Evolutionary conservation across 2,888 invertebrate species (phyloP), one percentile per base, ranked within the genome.

Genomic region (Sylvicola cinctus): DNA sequence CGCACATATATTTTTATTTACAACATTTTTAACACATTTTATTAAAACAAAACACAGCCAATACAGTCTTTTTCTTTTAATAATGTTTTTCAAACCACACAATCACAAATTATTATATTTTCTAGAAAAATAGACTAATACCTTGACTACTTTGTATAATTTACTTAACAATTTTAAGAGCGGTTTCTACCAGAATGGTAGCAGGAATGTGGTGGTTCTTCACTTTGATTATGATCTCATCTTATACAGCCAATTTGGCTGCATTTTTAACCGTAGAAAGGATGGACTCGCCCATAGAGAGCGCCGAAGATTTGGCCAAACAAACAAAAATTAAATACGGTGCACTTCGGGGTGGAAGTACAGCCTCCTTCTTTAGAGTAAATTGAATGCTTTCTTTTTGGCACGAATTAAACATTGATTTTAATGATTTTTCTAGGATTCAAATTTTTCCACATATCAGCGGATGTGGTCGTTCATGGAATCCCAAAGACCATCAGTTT

Each of bases 261-360:
- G 91, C 91, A 7, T 91, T 91, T 52, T 63, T 93, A 4, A 91
- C 93, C 0, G 84, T 85, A 12, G 87, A 85, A 49, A 65, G 88
- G 45, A 87, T 90, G 84, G 87, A 87, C 45, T 81, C 83, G 8
- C 88, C 93, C 2, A 93, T 98, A 36, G 87, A 90, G 52, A 84
- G 81, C 47, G 91, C 88, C 1, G 93, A 95, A 49, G 95, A 95
- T 56, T 65, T 98, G 34, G 87, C 91, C 16, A 87, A 85, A 49
- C 96, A 98, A 59, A 90, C 87, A 0, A 84, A 85, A 57, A 95
- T 98, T 46, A 90, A 93, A 54, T 98, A 96, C 54, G 98, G 98
- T 0, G 83, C 87, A 5, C 59, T 91, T n/a, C 66, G 70, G 41
- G 85, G 84, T 29, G 98, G 96, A 33, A 87, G 93, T 1, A 96